These are phyloP conservation scores for Orchesellides sinensis DNA, from an alignment of 2,888 invertebrate genomes.

Conservation along the genomic window DNA sequence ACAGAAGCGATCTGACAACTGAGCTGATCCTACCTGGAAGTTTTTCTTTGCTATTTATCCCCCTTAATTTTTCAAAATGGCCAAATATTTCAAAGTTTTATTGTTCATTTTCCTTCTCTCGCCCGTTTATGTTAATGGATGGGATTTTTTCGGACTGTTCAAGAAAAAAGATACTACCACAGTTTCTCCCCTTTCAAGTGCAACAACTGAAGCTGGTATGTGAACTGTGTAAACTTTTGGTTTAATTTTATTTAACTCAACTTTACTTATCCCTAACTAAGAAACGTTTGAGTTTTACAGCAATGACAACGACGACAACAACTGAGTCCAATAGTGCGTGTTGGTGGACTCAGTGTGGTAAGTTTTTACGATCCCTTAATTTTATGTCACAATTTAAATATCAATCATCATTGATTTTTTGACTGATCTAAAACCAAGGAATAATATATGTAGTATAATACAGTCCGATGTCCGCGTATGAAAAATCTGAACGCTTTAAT, in stretches of 20 bases:
- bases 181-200: background rate
- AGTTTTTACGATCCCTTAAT: no score
- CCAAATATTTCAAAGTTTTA: slow-evolving; percentile 19
- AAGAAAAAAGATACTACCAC: slow-evolving; percentile 36
- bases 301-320: slow-evolving; percentile 49
- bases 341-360: slow-evolving; percentile 67
- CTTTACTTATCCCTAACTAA: background rate
- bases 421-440: no score
- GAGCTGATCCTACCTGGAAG: no score
- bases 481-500: no score
- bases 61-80: slow-evolving; percentile 25
- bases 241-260: background rate
- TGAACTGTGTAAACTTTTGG: background rate
- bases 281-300: no score
- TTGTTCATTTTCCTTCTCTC: slow-evolving; percentile 26
- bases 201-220: slow-evolving; percentile 15
- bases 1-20: no score
- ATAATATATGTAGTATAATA: no score
- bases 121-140: slow-evolving; percentile 9
- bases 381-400: no score
- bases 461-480: no score
- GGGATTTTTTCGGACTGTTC: slow-evolving; percentile 59
- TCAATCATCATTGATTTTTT: no score
- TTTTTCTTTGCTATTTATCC: background rate
- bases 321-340: slow-evolving; percentile 43